Conservation (phyloP, 2,888 invertebrate species). For the Didymodactylos carnosus region DNA sequence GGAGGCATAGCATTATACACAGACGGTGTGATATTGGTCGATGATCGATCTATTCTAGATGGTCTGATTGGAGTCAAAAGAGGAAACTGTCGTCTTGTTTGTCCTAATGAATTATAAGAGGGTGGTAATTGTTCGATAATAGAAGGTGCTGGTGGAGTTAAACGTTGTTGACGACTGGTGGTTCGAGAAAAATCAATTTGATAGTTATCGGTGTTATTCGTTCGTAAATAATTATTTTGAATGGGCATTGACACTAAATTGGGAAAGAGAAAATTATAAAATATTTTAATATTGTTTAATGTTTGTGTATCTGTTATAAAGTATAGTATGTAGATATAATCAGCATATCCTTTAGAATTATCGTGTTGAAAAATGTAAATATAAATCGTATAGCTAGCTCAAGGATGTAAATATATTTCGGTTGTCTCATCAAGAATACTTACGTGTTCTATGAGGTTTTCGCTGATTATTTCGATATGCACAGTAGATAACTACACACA, state of each 20-base stretch:
- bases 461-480: background rate
- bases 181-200: background rate
- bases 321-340: too few relatives aligned
- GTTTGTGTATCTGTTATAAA: too few relatives aligned
- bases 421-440: too few relatives aligned
- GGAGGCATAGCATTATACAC: background rate
- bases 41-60: background rate
- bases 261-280: too few relatives aligned
- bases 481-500: background rate
- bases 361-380: too few relatives aligned
- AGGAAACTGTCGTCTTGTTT: background rate
- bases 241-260: too few relatives aligned
- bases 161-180: background rate
- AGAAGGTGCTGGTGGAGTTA: background rate
- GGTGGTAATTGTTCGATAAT: background rate
- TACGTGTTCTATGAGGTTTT: background rate
- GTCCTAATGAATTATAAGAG: background rate
- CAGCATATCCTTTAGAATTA: too few relatives aligned
- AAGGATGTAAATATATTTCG: background rate
- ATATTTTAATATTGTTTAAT: too few relatives aligned
- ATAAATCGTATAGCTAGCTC: background rate
- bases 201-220: background rate
- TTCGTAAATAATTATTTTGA: background rate
- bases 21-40: background rate
- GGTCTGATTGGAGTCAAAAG: background rate